Base-by-base conservation (phyloP, 23 tunicate species). In the Ciona savignyi region DNA sequence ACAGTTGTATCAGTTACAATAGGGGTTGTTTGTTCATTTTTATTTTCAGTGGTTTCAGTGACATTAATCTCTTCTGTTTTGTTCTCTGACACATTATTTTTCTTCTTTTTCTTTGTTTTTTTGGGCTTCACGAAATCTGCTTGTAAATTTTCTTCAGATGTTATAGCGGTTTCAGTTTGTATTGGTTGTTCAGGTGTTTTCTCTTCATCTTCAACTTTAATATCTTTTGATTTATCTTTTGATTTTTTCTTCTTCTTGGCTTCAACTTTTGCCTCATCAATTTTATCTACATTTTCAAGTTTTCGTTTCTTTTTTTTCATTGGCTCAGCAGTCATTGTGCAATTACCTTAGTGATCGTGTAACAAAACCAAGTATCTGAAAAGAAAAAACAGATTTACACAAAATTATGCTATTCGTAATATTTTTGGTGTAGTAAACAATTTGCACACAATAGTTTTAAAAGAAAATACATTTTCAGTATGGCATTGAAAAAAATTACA, bases 401-500 rank as follows among this genome's bases (percentile, higher is more conserved):
- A 51, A 51, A 51, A 15, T 51, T 51, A 51, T 15, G n/a, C n/a
- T n/a, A n/a, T n/a, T n/a, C n/a, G n/a, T n/a, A n/a, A n/a, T n/a
- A n/a, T n/a, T n/a, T n/a, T n/a, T n/a, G n/a, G n/a, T n/a, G n/a
- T n/a, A n/a, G n/a, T n/a, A n/a, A n/a, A n/a, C n/a, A n/a, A n/a
- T n/a, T n/a, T n/a, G n/a, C n/a, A n/a, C n/a, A n/a, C n/a, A n/a
- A n/a, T n/a, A n/a, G n/a, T n/a, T n/a, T n/a, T n/a, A n/a, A n/a
- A n/a, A n/a, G n/a, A n/a, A n/a, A n/a, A n/a, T n/a, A n/a, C n/a
- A n/a, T n/a, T n/a, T n/a, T n/a, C n/a, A n/a, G n/a, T n/a, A n/a
- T n/a, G n/a, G n/a, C n/a, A n/a, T n/a, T n/a, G n/a, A n/a, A 66
- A 66, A 49, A 11, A 27, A 48, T 51, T 56, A 78, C 74, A 68